Evolutionary conservation across 1,140 invertebrate genomes (phyloP), one percentile per base, ranked within the genome.

Genomic region (Chironomus tepperi): DNA sequence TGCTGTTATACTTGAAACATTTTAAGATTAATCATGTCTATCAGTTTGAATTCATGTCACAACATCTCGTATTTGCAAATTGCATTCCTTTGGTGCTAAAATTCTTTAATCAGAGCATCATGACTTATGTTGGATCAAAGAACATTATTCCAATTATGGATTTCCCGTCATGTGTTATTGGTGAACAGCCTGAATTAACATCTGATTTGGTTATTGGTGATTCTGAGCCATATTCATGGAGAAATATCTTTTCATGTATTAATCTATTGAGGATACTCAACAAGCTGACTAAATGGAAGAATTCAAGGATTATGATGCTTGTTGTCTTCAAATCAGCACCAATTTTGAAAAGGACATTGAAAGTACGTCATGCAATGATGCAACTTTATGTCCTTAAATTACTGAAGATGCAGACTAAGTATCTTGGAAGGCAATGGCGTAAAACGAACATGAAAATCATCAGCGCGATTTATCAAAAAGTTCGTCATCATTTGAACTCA

Each of bases 371-470:
- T 84, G 94, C 96, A 1, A 93, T 99, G 89, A 95, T 99, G 88
- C 98, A 99, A 84, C 85, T 99, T 74, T 99, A 99, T 83, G 95
- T 98, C 7, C 86, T 99, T 65, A 99, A 99, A 83, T 84, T 99
- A 43, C 83, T 99, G 0, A 99, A 99, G 86, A 98, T 99, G 96
- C 98, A 99, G 86, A 98, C 97, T 0, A 98, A 98, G 82, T 99
- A 99, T 85, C 88, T 99, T 76, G 98, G 98, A 0, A 85, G 98
- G 18, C 98, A 99, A 80, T 99, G 98, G 98, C 87, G 98, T 6
- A 99, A 99, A 84, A 93, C 94, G 0, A 99, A 99, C 82, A 99
- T 99, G 97, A 99, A 98, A 83, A 98, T 96, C 0, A 97, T 99
- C 85, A 98, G 96, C 82, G 96, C 97, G 43, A 99, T 99, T 81